These are phyloP conservation scores for Pseudochirops corinnae DNA, from an alignment of 2,797 vertebrate species.

Conservation along the genomic window DNA sequence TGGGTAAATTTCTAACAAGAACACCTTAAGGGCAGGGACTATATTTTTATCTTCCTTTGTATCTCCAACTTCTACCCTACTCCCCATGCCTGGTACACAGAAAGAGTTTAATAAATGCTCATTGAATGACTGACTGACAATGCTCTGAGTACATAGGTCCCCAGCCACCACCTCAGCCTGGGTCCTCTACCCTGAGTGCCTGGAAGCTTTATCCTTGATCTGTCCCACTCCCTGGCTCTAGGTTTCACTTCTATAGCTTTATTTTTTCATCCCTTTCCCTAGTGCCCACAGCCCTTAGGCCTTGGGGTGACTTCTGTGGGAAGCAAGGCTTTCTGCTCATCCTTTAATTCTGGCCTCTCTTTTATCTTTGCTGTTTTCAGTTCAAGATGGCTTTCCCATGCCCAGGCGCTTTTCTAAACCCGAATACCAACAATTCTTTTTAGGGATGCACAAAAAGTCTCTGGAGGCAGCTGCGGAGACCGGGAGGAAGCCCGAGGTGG, in stretches of 20 bases:
- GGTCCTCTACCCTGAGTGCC: background rate
- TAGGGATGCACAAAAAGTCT: constrained; percentile 99
- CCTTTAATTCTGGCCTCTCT: constrained; percentile 94
- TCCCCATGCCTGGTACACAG: background rate
- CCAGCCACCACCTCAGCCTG: background rate
- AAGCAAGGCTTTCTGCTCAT: constrained; percentile 87
- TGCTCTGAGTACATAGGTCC: background rate
- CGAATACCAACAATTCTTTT: constrained; percentile 99
- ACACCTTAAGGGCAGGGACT: background rate
- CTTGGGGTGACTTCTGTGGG: constrained; percentile 76
- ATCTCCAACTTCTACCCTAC: background rate
- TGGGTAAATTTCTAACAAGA: background rate
- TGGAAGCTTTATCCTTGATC: background rate
- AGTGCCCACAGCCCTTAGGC: constrained; percentile 66
- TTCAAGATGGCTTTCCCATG: constrained; percentile 99
- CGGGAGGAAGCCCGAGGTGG: constrained; percentile 91
- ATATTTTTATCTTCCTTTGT: background rate
- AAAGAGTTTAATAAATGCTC: background rate
- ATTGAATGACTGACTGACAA: background rate
- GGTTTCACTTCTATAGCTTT: background rate
- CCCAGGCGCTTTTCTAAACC: constrained; percentile 99
- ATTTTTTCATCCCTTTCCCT: background rate
- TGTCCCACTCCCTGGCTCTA: background rate
- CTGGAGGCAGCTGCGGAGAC: constrained; percentile 92
- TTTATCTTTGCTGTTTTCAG: constrained; percentile 99